Conservation (phyloP, 1,140 invertebrate species). For the Drosophila bocki region DNA sequence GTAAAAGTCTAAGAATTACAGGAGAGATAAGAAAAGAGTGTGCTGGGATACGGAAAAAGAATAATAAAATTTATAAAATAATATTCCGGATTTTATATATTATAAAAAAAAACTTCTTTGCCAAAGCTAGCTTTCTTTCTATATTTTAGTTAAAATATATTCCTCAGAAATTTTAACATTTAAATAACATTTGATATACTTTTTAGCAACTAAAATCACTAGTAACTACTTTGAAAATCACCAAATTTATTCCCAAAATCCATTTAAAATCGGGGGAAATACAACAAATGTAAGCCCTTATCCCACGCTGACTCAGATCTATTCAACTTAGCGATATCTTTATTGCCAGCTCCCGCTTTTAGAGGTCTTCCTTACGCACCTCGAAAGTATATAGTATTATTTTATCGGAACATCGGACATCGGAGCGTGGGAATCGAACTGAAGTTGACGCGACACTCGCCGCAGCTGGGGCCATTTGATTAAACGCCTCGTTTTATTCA, state of each 20-base stretch:
- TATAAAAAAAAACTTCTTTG: no score
- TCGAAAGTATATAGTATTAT: constrained; percentile 16
- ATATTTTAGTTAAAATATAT: neutral
- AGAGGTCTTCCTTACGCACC: constrained; percentile 39
- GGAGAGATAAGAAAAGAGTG: neutral
- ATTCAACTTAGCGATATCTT: constrained; percentile 56
- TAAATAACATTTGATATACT: neutral
- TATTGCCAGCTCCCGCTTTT: constrained; percentile 30
- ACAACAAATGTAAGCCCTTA: neutral
- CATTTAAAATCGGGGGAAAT: neutral
- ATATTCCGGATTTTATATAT: neutral
- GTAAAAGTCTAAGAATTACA: neutral
- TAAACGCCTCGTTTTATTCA: constrained; percentile 81
- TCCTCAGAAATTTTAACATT: neutral
- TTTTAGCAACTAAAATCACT: neutral
- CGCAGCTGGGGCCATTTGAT: constrained; percentile 63
- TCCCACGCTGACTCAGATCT: constrained; percentile 21
- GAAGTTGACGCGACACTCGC: constrained; percentile 52
- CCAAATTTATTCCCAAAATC: neutral
- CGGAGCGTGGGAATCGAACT: constrained; percentile 67
- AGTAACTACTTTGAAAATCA: no score
- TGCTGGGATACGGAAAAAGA: no score
- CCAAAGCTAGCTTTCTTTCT: neutral
- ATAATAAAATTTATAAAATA: rapidly evolving
- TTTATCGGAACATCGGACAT: constrained; percentile 12